phyloP scores from a whole-genome alignment of 2,797 vertebrate species.

The Dipus sagitta region DNA sequence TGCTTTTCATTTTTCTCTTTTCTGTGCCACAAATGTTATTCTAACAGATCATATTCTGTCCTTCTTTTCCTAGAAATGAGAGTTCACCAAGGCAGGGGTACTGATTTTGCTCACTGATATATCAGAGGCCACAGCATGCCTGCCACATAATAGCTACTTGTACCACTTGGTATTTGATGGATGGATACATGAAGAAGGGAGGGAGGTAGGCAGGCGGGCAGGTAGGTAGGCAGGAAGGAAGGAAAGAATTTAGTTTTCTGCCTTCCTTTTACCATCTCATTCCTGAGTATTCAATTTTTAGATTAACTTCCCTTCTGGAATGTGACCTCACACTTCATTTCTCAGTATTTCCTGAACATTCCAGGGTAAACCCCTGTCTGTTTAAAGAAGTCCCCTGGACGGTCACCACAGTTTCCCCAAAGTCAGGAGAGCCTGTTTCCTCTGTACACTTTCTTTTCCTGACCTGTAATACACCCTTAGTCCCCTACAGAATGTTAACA shows the following conservation, averaged over 20 bases:
- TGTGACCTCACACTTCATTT: not conserved
- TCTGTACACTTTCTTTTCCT: not conserved
- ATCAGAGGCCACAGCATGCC: not conserved
- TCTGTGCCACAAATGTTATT: not conserved
- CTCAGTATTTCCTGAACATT: not conserved
- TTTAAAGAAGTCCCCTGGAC: not conserved
- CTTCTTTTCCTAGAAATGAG: not conserved
- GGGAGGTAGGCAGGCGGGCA: no score
- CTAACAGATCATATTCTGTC: not conserved
- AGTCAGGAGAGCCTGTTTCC: not conserved
- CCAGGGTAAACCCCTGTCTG: not conserved
- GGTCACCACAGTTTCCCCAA: not conserved
- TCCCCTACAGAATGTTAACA: not conserved
- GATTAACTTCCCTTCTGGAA: not conserved
- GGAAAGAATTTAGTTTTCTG: not conserved
- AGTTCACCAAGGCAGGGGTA: not conserved
- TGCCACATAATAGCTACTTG: not conserved
- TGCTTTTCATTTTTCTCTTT: not conserved
- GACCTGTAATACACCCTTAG: no score
- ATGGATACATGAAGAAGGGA: not conserved
- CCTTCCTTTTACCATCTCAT: not conserved
- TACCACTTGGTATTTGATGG: not conserved
- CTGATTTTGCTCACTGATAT: not conserved
- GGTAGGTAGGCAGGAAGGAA: no score
- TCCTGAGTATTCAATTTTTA: not conserved